Evolutionary conservation across 1,140 invertebrate genomes (phyloP).

Genomic region (Ridgeia piscesae): DNA sequence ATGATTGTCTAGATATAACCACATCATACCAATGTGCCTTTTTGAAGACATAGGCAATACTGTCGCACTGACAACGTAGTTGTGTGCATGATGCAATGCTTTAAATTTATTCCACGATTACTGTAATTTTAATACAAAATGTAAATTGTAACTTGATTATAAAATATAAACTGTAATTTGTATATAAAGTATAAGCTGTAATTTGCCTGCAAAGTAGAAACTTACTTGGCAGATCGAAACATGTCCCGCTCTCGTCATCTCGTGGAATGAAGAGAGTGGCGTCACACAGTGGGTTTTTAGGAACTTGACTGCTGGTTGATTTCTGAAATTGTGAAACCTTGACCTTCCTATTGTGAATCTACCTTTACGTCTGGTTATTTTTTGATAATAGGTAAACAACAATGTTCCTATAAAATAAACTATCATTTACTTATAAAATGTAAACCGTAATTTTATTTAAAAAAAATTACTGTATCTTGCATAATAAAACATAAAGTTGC

Average conservation of each 20-base stretch:
- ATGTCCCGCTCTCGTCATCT: background rate
- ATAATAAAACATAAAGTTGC: background rate
- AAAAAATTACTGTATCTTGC: background rate
- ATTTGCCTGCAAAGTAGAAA: background rate
- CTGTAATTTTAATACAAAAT: background rate
- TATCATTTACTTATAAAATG: background rate
- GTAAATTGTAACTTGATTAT: background rate
- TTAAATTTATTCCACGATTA: background rate
- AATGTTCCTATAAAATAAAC: background rate
- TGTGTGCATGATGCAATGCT: too few species aligned
- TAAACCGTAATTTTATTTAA: background rate
- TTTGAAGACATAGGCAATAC: too few species aligned
- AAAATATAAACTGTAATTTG: background rate
- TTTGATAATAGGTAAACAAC: too few species aligned
- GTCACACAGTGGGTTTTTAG: background rate
- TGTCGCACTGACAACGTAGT: too few species aligned
- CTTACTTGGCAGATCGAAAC: background rate
- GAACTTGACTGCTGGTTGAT: background rate
- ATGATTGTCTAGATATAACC: too few species aligned
- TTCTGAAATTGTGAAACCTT: background rate
- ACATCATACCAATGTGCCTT: too few species aligned
- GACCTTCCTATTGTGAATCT: background rate
- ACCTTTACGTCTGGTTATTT: background rate
- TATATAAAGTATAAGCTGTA: background rate
- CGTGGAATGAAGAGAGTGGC: background rate